Percentiles rank a stretch among this genome's conserved stretches.
phyloP scores from a whole-genome alignment of 2,113 vertebrate genomes.

The Psophia crepitans region DNA sequence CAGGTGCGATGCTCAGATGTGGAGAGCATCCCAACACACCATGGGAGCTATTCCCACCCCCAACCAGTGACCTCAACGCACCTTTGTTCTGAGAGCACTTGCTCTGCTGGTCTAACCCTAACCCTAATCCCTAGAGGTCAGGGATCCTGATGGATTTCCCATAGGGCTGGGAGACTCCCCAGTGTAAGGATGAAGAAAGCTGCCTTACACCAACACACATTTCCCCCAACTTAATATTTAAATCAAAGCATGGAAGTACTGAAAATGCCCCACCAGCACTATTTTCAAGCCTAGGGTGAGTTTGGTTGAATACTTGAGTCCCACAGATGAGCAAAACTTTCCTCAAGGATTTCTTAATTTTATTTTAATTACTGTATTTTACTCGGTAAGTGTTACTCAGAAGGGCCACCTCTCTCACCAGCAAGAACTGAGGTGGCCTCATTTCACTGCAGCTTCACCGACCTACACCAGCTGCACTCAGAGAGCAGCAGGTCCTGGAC shows the following conservation, averaged over 20 bases:
- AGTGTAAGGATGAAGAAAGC: not conserved
- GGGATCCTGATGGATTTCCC: not conserved
- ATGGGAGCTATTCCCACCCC: not conserved
- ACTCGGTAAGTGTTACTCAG: not conserved
- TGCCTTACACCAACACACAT: accelerated
- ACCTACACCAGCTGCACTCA: not conserved
- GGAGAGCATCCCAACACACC: not conserved
- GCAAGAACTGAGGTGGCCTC: not conserved
- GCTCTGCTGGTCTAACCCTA: not conserved
- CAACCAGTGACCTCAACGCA: not conserved
- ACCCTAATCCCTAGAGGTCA: no score
- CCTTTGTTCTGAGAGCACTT: not conserved
- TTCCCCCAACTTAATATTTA: not conserved
- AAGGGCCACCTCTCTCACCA: not conserved
- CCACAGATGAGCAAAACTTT: not conserved
- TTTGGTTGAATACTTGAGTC: not conserved
- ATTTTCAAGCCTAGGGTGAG: not conserved
- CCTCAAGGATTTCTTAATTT: not conserved
- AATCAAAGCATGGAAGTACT: not conserved
- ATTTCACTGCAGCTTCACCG: not conserved
- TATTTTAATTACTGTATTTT: not conserved
- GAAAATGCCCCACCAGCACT: not conserved
- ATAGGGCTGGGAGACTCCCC: not conserved
- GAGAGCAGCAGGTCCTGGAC: not conserved
- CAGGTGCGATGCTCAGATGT: accelerated